Evolutionary conservation across 92 coral and sea anemone species (phyloP).

Genomic region (Epizoanthus scotinus): DNA sequence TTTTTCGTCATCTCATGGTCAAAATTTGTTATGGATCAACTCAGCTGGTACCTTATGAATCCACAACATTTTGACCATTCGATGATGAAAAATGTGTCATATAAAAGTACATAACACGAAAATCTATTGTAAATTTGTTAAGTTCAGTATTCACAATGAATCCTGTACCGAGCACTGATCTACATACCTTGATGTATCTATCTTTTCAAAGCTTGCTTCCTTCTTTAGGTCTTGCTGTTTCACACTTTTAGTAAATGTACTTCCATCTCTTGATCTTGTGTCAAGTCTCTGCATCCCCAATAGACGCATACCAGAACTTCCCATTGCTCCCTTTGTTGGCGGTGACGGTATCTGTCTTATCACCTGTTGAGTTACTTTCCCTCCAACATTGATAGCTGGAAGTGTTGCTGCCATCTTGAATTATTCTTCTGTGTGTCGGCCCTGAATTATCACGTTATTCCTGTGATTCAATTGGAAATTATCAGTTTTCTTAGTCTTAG

Average conservation of each 20-base stretch:
- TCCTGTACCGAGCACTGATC: neutral
- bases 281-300: constrained; percentile 33
- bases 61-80: too few relatives aligned
- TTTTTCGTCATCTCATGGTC: too few relatives aligned
- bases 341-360: constrained; percentile 90
- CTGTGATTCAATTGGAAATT: neutral
- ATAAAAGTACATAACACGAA: too few relatives aligned
- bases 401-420: constrained; percentile 75
- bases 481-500: too few relatives aligned
- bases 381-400: constrained; percentile 92
- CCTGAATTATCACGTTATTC: neutral
- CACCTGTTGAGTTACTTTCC: constrained; percentile 98
- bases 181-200: constrained; percentile 91
- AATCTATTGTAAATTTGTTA: too few relatives aligned
- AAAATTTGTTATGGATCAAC: too few relatives aligned
- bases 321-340: constrained; percentile 71
- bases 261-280: constrained; percentile 32
- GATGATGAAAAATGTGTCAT: too few relatives aligned
- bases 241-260: constrained; percentile 51
- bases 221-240: constrained; percentile 64
- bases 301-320: constrained; percentile 53
- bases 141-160: too few relatives aligned
- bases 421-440: neutral
- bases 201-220: constrained; percentile 66
- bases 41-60: too few relatives aligned